Conservation (phyloP, 1,140 invertebrate genomes). For the Bombus consobrinus region DNA sequence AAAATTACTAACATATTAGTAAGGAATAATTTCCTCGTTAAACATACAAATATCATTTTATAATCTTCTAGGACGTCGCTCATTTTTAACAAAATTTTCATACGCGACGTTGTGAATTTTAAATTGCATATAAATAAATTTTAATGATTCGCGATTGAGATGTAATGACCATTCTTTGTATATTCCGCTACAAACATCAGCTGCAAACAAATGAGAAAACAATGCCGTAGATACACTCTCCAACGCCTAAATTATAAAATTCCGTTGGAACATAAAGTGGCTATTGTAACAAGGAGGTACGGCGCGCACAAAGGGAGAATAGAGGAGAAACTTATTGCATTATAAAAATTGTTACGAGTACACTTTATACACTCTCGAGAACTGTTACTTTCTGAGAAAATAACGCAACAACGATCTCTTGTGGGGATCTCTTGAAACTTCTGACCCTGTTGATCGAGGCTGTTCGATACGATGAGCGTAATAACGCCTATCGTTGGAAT, state of each 20-base stretch:
- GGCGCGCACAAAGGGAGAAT: background rate
- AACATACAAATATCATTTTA: too few species aligned
- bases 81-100: too few species aligned
- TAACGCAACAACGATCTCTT: background rate
- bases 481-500: slow-evolving; percentile 29
- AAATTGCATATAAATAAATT: too few species aligned
- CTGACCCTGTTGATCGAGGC: background rate
- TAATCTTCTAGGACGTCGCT: too few species aligned
- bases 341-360: background rate
- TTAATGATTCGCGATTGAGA: too few species aligned
- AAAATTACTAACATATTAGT: too few species aligned
- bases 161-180: too few species aligned
- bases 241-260: background rate
- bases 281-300: background rate
- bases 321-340: background rate
- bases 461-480: slow-evolving; percentile 23
- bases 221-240: background rate
- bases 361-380: background rate
- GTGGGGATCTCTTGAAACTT: background rate
- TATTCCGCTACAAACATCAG: too few species aligned
- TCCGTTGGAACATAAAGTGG: background rate
- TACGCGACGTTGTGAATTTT: too few species aligned
- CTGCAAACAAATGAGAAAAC: too few species aligned
- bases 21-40: too few species aligned
- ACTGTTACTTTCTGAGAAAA: background rate